Conservation (phyloP, 2,888 invertebrate genomes). For the Nomada flava region DNA sequence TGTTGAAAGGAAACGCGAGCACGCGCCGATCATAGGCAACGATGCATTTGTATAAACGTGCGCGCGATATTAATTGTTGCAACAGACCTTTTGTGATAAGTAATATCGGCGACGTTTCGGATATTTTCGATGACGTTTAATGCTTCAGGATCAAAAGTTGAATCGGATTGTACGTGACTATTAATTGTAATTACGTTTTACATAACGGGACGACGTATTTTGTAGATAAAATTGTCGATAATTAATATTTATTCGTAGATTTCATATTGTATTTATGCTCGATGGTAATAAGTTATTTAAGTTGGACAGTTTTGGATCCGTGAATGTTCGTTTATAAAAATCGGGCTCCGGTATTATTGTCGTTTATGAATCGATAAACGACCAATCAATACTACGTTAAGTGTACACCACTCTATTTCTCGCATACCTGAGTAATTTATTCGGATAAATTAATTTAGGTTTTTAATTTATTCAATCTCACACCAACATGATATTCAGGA, state of each 20-base stretch:
- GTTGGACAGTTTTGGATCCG: constrained; percentile 20
- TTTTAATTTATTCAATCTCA: constrained; percentile 68
- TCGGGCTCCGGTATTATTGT: constrained; percentile 76
- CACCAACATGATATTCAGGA: constrained; percentile 20
- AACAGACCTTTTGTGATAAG: constrained; percentile 21
- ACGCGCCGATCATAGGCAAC: constrained; percentile 27
- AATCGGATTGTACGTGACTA: constrained; percentile 13
- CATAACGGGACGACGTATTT: constrained; percentile 64
- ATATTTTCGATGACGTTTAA: constrained; percentile 19
- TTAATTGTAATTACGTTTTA: constrained; percentile 30
- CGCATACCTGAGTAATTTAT: constrained; percentile 78
- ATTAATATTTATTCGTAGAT: constrained; percentile 76
- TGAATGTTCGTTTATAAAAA: constrained; percentile 31
- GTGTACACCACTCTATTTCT: constrained; percentile 59
- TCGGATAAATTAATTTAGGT: constrained; percentile 77
- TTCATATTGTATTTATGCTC: constrained; percentile 65
- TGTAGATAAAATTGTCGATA: constrained; percentile 74
- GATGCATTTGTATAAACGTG: constrained; percentile 35
- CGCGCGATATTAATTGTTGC: constrained; percentile 47
- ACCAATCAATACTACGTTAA: constrained; percentile 73
- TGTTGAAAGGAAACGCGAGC: constrained; percentile 24
- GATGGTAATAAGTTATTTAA: constrained; percentile 58
- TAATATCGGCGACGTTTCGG: constrained; percentile 8
- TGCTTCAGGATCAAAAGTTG: background rate
- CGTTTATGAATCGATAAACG: constrained; percentile 75